phyloP scores from a whole-genome alignment of 2,888 invertebrate species.

The Mythimna impura region DNA sequence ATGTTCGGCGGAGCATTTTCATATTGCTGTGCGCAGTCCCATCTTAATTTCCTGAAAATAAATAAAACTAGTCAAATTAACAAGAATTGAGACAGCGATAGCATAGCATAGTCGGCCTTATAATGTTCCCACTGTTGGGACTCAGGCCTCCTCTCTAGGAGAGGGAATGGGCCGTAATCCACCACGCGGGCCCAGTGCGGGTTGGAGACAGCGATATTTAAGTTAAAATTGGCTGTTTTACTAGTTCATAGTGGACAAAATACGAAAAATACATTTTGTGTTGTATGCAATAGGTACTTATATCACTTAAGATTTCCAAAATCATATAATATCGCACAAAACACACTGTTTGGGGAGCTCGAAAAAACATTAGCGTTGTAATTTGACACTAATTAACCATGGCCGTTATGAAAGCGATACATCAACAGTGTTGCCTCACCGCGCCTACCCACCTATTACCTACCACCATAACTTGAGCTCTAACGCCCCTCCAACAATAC shows the following conservation, averaged over 20 bases:
- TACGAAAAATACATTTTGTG: too few species aligned
- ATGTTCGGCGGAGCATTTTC: background rate
- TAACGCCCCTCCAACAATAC: constrained; percentile 55
- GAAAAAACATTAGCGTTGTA: constrained; percentile 84
- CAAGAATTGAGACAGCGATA: too few species aligned
- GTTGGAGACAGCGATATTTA: too few species aligned
- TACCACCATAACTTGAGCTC: constrained; percentile 71
- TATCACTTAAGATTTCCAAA: background rate
- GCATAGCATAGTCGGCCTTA: too few species aligned
- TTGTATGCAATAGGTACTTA: background rate
- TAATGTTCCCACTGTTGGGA: too few species aligned
- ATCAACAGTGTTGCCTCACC: constrained; percentile 82
- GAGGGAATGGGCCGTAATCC: too few species aligned
- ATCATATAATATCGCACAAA: constrained; percentile 21
- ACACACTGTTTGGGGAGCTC: constrained; percentile 57
- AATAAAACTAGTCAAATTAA: background rate
- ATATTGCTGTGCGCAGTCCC: background rate
- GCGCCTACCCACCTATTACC: constrained; percentile 78
- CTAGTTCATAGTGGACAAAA: too few species aligned
- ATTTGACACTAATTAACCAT: constrained; percentile 87
- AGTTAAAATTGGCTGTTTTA: background rate
- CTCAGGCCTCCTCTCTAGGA: too few species aligned
- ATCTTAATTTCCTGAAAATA: background rate
- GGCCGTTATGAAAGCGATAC: constrained; percentile 86
- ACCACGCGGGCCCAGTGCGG: too few species aligned